Percentiles rank a stretch among this genome's conserved stretches.
These are phyloP conservation scores for Hylyphantes graminicola DNA, from an alignment of 1,140 invertebrate genomes.

Conservation along the genomic window DNA sequence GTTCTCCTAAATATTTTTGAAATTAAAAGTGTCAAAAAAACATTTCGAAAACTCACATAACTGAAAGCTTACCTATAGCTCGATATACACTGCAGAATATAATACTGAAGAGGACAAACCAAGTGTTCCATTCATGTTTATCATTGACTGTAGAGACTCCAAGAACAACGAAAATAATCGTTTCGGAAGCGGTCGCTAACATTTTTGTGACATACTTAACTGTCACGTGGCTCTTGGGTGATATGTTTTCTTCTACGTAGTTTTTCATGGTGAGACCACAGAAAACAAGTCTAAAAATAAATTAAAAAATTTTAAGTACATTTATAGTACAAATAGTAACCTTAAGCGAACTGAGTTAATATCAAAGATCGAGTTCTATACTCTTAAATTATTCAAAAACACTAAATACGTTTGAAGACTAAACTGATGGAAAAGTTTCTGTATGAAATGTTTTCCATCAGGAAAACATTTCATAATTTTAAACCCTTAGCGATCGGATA, in stretches of 20 bases:
- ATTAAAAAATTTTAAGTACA: neutral
- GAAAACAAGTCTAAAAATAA: conserved; percentile 86
- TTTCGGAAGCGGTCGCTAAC: conserved; percentile 95
- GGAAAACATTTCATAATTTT: too few relatives aligned
- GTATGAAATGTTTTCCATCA: too few relatives aligned
- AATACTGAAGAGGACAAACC: conserved; percentile 93
- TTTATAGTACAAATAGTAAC: neutral
- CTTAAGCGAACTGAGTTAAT: neutral
- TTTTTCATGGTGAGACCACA: conserved; percentile 99
- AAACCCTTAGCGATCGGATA: too few relatives aligned
- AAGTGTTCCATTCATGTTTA: conserved; percentile 92
- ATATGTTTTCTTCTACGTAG: conserved; percentile 97
- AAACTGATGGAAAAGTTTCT: too few relatives aligned
- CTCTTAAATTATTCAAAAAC: too few relatives aligned
- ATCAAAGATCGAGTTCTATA: neutral
- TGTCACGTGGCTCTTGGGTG: conserved; percentile 96
- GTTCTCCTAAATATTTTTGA: too few relatives aligned
- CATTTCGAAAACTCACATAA: neutral
- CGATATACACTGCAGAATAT: conserved; percentile 94
- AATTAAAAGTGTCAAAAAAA: conserved; percentile 3
- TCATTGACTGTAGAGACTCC: conserved; percentile 97
- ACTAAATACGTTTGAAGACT: neutral
- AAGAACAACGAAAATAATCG: conserved; percentile 99
- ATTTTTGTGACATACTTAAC: conserved; percentile 99
- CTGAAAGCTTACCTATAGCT: conserved; percentile 78